Conservation (phyloP, 2,797 vertebrate genomes). For the Cyprinella venusta region DNA sequence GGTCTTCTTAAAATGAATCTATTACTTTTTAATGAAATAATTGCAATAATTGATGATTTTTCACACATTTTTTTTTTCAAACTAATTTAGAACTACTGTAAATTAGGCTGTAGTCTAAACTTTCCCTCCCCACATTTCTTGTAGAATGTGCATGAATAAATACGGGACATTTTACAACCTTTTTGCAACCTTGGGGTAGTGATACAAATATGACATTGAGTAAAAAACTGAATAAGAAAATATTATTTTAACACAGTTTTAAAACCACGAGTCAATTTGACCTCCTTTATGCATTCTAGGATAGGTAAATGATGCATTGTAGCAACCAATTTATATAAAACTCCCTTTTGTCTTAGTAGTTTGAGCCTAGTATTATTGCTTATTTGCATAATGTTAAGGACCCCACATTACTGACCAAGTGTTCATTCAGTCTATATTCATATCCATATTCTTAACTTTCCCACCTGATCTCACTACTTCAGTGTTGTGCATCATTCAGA, state of each 20-base stretch:
- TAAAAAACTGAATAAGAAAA: background rate
- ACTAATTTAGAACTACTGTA: background rate
- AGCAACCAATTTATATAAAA: background rate
- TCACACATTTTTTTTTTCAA: no score
- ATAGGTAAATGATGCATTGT: background rate
- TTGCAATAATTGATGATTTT: background rate
- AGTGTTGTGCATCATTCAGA: background rate
- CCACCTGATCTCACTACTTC: background rate
- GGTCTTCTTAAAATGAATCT: background rate
- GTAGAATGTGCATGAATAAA: background rate
- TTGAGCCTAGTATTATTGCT: background rate
- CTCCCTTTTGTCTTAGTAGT: background rate
- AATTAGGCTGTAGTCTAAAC: background rate
- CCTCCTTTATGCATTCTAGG: background rate
- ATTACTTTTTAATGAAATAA: background rate
- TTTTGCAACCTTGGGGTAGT: background rate
- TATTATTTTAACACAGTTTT: background rate
- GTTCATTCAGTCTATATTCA: background rate
- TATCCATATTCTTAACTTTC: background rate
- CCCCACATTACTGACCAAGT: background rate
- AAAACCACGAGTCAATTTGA: background rate
- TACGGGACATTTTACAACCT: background rate
- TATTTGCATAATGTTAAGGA: background rate
- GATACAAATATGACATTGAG: background rate
- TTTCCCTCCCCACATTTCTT: background rate